Percentiles rank a stretch among this genome's conserved stretches.
Conservation (phyloP, 2,888 invertebrate genomes). For the Cyclophora albipunctata region DNA sequence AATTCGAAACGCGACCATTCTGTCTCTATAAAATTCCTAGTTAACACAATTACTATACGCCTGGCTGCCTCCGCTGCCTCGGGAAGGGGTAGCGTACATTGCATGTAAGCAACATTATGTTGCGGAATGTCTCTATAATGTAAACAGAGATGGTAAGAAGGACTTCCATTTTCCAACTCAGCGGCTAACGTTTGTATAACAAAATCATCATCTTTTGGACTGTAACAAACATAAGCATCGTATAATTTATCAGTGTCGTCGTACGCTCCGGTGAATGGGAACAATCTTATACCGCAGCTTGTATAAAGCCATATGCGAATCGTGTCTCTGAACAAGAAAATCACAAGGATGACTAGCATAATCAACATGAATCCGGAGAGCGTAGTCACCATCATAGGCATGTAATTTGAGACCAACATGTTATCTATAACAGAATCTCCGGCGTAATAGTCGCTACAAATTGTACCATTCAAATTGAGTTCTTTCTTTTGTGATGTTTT, state of each 20-base stretch:
- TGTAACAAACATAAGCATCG: conserved; percentile 95
- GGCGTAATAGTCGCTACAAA: conserved; percentile 89
- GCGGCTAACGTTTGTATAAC: conserved; percentile 90
- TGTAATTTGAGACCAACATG: conserved; percentile 87
- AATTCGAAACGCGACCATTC: conserved; percentile 96
- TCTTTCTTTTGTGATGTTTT: conserved; percentile 83
- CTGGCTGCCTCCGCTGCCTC: conserved; percentile 93
- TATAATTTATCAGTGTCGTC: conserved; percentile 91
- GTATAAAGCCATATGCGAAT: conserved; percentile 92
- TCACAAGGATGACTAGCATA: conserved; percentile 83
- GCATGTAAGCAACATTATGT: conserved; percentile 79
- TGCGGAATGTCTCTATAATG: conserved; percentile 90
- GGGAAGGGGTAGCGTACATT: conserved; percentile 83
- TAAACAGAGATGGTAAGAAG: conserved; percentile 88
- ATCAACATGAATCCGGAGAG: conserved; percentile 85
- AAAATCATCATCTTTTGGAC: conserved; percentile 93
- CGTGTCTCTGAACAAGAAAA: conserved; percentile 89
- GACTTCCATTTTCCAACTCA: conserved; percentile 88
- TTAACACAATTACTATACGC: conserved; percentile 89
- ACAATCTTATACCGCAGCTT: conserved; percentile 88
- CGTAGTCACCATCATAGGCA: conserved; percentile 87
- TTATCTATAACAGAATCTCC: conserved; percentile 87
- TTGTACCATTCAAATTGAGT: conserved; percentile 87
- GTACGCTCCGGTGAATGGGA: conserved; percentile 80
- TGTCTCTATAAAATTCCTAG: conserved; percentile 91